These are phyloP conservation scores for Criorhina ranunculi DNA, from an alignment of 2,888 invertebrate genomes.

Conservation along the genomic window DNA sequence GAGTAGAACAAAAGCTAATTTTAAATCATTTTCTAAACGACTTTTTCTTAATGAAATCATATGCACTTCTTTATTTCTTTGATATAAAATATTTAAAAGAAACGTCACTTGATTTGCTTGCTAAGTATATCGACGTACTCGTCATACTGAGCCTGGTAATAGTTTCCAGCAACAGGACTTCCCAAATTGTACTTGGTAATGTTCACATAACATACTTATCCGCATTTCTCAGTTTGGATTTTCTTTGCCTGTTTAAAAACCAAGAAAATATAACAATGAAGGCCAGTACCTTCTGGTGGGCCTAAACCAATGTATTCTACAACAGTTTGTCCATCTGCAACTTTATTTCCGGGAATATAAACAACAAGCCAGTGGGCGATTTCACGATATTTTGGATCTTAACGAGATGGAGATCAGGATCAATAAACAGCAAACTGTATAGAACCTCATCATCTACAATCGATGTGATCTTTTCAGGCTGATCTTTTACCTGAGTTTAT, in stretches of 20 bases:
- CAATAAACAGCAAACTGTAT: conserved; percentile 38
- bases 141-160: conserved; percentile 92
- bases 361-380: no score
- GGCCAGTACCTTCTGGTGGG: conserved; percentile 89
- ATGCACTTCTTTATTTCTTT: no score
- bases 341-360: conserved; percentile 90
- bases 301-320: conserved; percentile 92
- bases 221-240: neutral
- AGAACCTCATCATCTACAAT: conserved; percentile 66
- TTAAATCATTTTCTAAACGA: no score
- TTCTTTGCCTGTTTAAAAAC: conserved; percentile 87
- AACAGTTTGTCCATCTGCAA: conserved; percentile 89
- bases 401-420: no score
- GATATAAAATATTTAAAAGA: no score
- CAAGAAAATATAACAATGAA: conserved; percentile 91
- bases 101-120: no score
- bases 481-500: no score
- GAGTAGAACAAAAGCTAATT: no score
- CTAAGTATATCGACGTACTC: conserved; percentile 87
- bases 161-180: conserved; percentile 84
- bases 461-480: conserved; percentile 39
- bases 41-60: no score
- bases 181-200: conserved; percentile 90
- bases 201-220: conserved; percentile 80
- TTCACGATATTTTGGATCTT: no score